Base-by-base conservation (phyloP, 2,797 vertebrate genomes). In the Paguma larvata region DNA sequence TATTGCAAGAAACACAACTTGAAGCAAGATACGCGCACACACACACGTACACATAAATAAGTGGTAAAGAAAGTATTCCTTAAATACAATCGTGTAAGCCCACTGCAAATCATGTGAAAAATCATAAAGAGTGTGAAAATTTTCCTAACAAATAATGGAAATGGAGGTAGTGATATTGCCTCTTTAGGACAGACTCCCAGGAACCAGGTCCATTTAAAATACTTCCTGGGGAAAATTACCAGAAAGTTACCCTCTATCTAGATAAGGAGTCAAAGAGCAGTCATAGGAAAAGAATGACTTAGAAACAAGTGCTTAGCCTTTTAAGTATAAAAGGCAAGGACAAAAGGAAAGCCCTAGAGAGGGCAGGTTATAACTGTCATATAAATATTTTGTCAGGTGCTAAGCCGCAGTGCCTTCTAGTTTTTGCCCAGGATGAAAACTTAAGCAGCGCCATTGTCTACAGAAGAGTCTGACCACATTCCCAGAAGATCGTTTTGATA, bases 121-220 rank as follows among this genome's bases (percentile, higher is more conserved):
- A 46, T 12, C 6, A 80, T 34, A 11, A 85, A 94, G 0, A 84
- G n/a, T 38, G 3, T 70, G 68, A 85, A 85, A 44, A 14, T 46
- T 92, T 86, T 92, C 72, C 85, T 68, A 96, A 87, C 6, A 38
- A 84, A 46, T 80, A 46, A 38, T 34, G 23, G 83, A 79, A 92
- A 51, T 0, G 13, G 38, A 63, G 10, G 8, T 65, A 72, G 6
- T 75, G 32, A 23, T 15, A 79, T 53, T 70, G 41, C n/a, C 44
- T 59, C 15, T 25, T 75, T 88, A 63, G 51, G 25, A 62, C 27
- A 84, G 46, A 94, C 13, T 38, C 51, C 62, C n/a, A 88, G 8
- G 19, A 91, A 62, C 19, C 21, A 83, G 11, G 63, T 67, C 3
- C 32, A 91, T 34, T 73, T 53, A 88, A 93, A 68, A 85, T 46